phyloP scores from a whole-genome alignment of 2,113 vertebrate species.

The Prunella himalayana region DNA sequence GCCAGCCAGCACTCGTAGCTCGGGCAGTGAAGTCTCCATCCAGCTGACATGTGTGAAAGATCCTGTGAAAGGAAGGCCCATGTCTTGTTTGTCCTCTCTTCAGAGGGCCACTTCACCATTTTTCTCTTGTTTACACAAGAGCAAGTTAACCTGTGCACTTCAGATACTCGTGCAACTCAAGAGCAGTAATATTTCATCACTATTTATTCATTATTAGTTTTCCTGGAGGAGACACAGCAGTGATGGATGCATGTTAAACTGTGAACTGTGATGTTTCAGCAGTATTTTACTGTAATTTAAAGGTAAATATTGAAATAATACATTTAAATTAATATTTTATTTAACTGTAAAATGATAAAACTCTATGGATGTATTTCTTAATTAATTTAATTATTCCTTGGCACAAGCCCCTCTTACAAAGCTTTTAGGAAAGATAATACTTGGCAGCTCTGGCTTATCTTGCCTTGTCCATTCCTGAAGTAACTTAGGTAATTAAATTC shows the following conservation, averaged over 20 bases:
- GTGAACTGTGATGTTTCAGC: neutral
- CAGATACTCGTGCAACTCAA: neutral
- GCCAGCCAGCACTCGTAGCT: rapidly evolving
- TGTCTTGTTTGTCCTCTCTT: neutral
- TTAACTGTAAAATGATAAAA: neutral
- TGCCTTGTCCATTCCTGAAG: neutral
- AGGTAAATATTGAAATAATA: neutral
- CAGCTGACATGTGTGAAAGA: neutral
- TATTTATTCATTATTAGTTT: neutral
- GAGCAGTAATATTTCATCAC: neutral
- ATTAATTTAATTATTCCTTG: neutral
- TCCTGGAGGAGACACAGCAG: neutral
- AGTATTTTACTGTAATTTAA: neutral
- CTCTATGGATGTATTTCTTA: neutral
- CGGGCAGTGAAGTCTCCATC: neutral
- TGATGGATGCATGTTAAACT: neutral
- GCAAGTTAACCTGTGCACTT: neutral
- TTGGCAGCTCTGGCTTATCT: neutral
- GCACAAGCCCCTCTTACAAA: neutral
- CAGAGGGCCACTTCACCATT: neutral
- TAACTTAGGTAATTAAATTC: slow-evolving; percentile 8
- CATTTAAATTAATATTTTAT: neutral
- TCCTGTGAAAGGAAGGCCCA: neutral
- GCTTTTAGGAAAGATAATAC: neutral
- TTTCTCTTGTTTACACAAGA: neutral